A percentile compares a stretch with the other conserved stretches of the same genome.
phyloP scores from a whole-genome alignment of 2,888 invertebrate genomes.

The Crematogaster levior region DNA sequence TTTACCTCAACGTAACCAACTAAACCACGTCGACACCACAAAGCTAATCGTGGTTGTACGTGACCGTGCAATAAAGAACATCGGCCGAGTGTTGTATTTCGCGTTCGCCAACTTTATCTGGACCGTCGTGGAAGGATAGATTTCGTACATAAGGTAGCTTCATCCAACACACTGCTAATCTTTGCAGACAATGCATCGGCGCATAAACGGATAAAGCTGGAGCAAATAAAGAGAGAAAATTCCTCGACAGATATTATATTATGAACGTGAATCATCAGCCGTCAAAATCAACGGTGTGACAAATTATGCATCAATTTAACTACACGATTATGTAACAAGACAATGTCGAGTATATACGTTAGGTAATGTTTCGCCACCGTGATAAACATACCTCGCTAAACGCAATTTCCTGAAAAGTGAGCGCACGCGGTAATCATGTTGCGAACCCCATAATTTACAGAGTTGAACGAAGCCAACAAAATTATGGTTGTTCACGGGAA shows the following conservation, averaged over 20 bases:
- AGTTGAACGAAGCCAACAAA: conserved; percentile 73
- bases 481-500: conserved; percentile 55
- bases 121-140: conserved; percentile 32
- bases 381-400: conserved; percentile 63
- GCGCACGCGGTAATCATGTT: conserved; percentile 60
- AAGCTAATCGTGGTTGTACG: conserved; percentile 66
- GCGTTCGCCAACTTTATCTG: conserved; percentile 63
- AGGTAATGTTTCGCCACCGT: conserved; percentile 48
- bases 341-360: not conserved
- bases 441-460: conserved; percentile 69
- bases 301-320: conserved; percentile 4
- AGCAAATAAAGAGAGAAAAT: not conserved
- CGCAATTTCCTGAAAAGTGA: conserved; percentile 52
- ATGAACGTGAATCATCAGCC: not conserved
- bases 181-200: no score
- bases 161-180: not conserved
- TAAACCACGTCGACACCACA: conserved; percentile 56
- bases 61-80: conserved; percentile 72
- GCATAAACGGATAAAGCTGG: not conserved
- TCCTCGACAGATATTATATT: not conserved
- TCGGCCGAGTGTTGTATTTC: conserved; percentile 63
- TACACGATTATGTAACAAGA: not conserved
- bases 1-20: conserved; percentile 48
- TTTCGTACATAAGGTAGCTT: conserved; percentile 38
- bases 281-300: not conserved